A percentile compares a stretch with the other conserved stretches of the same genome.
phyloP scores from a whole-genome alignment of 1,140 invertebrate species.

The Macrotrachela quadricornifera region DNA sequence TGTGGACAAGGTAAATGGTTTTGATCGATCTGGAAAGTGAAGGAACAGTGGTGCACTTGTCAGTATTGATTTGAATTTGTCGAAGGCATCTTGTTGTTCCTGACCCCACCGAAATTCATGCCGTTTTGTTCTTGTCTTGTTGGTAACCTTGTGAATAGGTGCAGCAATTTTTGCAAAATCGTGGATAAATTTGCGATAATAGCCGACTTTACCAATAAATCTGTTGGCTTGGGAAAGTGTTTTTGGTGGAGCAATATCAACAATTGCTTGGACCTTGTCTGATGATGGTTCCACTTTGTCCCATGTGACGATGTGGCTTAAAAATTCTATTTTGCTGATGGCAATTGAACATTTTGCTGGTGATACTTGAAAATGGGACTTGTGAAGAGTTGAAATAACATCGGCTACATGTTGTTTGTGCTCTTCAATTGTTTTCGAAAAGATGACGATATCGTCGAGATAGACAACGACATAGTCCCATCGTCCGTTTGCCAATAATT shows the following conservation, averaged over 20 bases:
- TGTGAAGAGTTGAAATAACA: conserved; percentile 2
- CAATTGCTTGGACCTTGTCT: conserved; percentile 15
- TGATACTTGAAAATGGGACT: not conserved
- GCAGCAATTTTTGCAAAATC: conserved; percentile 13
- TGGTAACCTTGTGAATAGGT: conserved; percentile 12
- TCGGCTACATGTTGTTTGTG: not conserved
- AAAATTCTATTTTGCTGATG: conserved; percentile 10
- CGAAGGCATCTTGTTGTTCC: conserved; percentile 17
- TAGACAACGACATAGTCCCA: conserved; percentile 10
- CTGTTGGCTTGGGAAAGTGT: conserved; percentile 13
- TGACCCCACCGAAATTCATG: conserved; percentile 15
- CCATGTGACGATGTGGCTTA: conserved; percentile 14
- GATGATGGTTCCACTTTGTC: conserved; percentile 14
- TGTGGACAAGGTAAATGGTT: too few relatives aligned
- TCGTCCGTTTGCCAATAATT: conserved; percentile 15
- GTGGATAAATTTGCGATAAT: conserved; percentile 16
- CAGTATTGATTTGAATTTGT: conserved; percentile 15
- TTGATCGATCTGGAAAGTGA: too few relatives aligned
- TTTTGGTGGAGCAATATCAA: conserved; percentile 16
- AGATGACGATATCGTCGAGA: conserved; percentile 4
- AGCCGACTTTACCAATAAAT: conserved; percentile 18
- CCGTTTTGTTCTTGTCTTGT: not conserved
- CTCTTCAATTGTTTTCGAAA: not conserved
- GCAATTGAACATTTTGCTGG: conserved; percentile 8
- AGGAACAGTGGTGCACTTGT: not conserved